phyloP scores from a whole-genome alignment of 2,797 vertebrate genomes.

The Prunella strophiata region DNA sequence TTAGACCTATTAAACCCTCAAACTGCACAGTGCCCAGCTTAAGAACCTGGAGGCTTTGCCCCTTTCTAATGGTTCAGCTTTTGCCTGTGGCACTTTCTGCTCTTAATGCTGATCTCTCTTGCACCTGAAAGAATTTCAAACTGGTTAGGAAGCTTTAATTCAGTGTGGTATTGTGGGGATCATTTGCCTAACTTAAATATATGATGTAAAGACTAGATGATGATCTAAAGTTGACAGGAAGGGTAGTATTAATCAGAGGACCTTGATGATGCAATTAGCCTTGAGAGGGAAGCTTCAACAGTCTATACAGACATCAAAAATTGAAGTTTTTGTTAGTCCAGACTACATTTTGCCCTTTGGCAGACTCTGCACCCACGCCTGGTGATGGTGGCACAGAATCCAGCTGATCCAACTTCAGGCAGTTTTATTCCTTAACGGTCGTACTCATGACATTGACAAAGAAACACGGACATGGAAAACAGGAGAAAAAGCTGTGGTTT shows the following conservation, averaged over 20 bases:
- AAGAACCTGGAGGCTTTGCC: neutral
- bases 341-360: neutral
- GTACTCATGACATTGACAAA: slow-evolving; percentile 56
- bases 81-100: neutral
- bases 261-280: slow-evolving; percentile 66
- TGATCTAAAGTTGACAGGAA: slow-evolving; percentile 60
- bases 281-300: slow-evolving; percentile 27
- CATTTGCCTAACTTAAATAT: slow-evolving; percentile 13
- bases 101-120: neutral
- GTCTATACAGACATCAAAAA: neutral
- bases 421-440: neutral
- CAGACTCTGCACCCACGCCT: neutral
- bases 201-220: neutral
- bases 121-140: neutral
- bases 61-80: neutral
- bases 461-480: slow-evolving; percentile 25
- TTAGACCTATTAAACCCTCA: neutral
- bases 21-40: neutral
- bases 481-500: slow-evolving; percentile 26
- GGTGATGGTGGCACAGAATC: neutral
- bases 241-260: slow-evolving; percentile 58
- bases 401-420: neutral
- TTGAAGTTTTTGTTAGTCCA: neutral
- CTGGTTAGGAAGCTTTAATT: neutral
- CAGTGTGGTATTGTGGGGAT: neutral